Evolutionary conservation across 2,888 invertebrate genomes (phyloP).

Genomic region (Lysandra coridon): DNA sequence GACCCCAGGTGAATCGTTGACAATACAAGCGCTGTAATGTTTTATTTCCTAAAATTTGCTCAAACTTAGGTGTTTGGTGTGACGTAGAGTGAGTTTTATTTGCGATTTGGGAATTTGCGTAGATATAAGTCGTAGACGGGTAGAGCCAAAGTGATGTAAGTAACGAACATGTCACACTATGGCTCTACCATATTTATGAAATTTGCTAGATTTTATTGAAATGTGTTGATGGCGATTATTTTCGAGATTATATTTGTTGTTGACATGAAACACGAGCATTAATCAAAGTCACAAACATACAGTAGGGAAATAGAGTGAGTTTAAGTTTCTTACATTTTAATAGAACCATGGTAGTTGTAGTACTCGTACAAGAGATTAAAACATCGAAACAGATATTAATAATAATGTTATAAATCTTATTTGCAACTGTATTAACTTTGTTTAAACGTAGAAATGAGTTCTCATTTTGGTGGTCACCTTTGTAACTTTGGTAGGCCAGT

Average conservation of each 20-base stretch:
- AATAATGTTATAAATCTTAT: neutral
- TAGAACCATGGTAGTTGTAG: neutral
- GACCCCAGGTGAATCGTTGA: conserved; percentile 71
- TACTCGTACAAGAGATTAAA: neutral
- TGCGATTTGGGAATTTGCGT: conserved; percentile 43
- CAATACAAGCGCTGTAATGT: conserved; percentile 71
- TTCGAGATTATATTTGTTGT: conserved; percentile 44
- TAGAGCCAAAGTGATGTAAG: conserved; percentile 12
- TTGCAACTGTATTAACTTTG: neutral
- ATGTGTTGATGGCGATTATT: conserved; percentile 33
- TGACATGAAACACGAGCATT: conserved; percentile 40
- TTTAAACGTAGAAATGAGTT: neutral
- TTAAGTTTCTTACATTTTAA: neutral
- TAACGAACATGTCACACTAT: neutral
- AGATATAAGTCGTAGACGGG: conserved; percentile 37
- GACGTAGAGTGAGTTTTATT: conserved; percentile 49
- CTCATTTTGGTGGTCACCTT: neutral
- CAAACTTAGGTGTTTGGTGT: conserved; percentile 60
- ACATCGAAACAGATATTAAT: neutral
- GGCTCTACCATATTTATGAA: conserved; percentile 14
- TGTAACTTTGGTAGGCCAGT: conserved; percentile 22
- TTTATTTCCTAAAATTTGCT: conserved; percentile 68
- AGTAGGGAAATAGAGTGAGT: neutral
- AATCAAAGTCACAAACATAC: conserved; percentile 25
- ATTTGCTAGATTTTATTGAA: conserved; percentile 34